These are phyloP conservation scores for Procavia capensis DNA, from an alignment of 2,113 vertebrate genomes.

Conservation along the genomic window DNA sequence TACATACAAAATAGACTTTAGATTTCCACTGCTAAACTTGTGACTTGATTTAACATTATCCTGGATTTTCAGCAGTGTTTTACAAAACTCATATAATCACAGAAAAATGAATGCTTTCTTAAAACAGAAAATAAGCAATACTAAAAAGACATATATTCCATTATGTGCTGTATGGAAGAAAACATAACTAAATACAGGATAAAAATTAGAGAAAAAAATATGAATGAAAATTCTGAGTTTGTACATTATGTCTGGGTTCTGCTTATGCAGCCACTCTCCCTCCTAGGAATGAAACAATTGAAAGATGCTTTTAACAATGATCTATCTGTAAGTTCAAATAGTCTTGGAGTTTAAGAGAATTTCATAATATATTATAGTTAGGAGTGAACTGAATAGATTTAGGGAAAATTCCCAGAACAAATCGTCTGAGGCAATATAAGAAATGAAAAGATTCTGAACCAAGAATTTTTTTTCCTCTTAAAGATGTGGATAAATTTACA, in stretches of 20 bases:
- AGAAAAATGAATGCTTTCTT: not conserved
- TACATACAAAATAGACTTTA: not conserved
- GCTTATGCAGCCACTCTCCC: not conserved
- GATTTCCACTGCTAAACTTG: not conserved
- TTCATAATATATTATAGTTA: not conserved
- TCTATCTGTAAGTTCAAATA: slow-evolving; percentile 1
- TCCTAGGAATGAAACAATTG: slow-evolving; percentile 20
- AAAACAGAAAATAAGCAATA: not conserved
- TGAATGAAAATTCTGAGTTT: slow-evolving; percentile 13
- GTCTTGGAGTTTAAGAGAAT: slow-evolving; percentile 8
- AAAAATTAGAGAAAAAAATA: not conserved
- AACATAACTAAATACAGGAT: not conserved
- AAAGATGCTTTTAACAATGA: slow-evolving; percentile 38
- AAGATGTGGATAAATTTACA: slow-evolving; percentile 71
- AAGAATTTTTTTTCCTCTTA: slow-evolving; percentile 44
- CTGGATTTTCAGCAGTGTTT: not conserved
- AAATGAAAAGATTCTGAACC: slow-evolving; percentile 58
- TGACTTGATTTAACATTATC: not conserved
- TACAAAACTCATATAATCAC: not conserved
- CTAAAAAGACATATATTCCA: slow-evolving; percentile 1
- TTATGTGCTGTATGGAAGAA: not conserved
- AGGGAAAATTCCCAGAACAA: slow-evolving; percentile 63
- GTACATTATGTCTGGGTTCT: not conserved
- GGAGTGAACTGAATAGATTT: slow-evolving; percentile 3
- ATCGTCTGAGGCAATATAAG: slow-evolving; percentile 54